phyloP scores from a whole-genome alignment of 2,113 vertebrate genomes.

The Agelaius tricolor region DNA sequence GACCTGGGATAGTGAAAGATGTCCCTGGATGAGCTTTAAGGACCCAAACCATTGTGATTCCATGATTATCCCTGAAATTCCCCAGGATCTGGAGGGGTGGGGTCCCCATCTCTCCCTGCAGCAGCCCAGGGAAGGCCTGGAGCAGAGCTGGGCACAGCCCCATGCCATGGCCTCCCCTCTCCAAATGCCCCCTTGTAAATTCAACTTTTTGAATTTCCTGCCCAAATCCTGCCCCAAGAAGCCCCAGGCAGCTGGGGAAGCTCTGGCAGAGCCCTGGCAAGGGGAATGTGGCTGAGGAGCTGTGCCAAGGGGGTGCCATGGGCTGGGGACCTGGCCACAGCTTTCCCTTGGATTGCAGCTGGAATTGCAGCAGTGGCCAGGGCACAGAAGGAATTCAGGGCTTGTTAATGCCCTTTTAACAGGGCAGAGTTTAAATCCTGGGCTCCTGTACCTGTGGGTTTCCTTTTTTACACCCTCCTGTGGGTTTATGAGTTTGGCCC shows the following conservation, averaged over 20 bases:
- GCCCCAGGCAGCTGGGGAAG: background rate
- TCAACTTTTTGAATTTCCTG: background rate
- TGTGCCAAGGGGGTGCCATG: background rate
- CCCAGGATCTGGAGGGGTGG: fast-evolving
- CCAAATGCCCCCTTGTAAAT: background rate
- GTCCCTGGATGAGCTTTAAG: background rate
- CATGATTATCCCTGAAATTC: background rate
- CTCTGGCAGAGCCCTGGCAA: background rate
- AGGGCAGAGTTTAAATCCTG: no score
- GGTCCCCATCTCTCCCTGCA: background rate
- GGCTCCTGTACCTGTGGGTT: background rate
- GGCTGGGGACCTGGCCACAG: background rate
- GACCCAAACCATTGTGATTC: background rate
- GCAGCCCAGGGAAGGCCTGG: background rate
- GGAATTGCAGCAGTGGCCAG: background rate
- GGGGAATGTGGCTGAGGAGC: background rate
- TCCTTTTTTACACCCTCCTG: background rate
- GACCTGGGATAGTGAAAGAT: fast-evolving
- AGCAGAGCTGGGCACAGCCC: background rate
- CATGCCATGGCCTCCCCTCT: background rate
- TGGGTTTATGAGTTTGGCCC: background rate
- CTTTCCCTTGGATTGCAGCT: background rate
- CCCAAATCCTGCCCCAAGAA: background rate
- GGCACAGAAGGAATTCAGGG: background rate
- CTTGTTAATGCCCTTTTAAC: background rate